Evolutionary conservation across 2,888 invertebrate genomes (phyloP), one percentile per base, ranked within the genome.

Genomic region (Abrostola tripartita): DNA sequence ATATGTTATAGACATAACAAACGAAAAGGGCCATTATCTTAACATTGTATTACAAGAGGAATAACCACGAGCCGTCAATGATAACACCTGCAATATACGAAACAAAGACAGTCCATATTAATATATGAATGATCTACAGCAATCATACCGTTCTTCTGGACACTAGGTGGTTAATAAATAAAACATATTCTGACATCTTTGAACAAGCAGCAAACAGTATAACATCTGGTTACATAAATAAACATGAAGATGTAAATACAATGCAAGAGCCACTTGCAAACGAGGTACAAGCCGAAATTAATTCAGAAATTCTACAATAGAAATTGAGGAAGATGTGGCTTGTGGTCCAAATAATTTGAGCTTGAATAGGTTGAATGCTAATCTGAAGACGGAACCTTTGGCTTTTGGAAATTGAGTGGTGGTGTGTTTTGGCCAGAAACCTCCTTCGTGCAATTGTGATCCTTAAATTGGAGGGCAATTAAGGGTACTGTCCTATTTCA

Each of bases 161-260:
- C 12, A 44, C 49, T 52, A 52, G 35, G 47, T 58, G 40, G 40
- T n/a, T 6, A 55, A 58, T 44, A 54, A 71, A 74, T 74, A 63
- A 55, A 54, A 38, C 51, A 54, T 37, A 24, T 49, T 54, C 54
- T 37, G 56, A 55, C 51, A 55, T n/a, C 57, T 55, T 49, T 49
- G n/a, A 62, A 69, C 36, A 74, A 37, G 35, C 37, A 49, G 50
- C 54, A 49, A 69, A 55, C 56, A 59, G 44, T 54, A 52, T 42
- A 50, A 64, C 70, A 64, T 56, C 71, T 70, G 75, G 64, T 4
- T 36, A 52, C 49, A 71, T 74, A 60, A 74, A 71, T 74, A 71
- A 47, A 70, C 71, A 74, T 71, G 59, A 53, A 70, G 35, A 57
- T 56, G 44, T 14, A 24, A 68, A 73, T 67, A 72, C 55, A 56